Base-by-base conservation (phyloP, 2,113 vertebrate species). In the Caretta caretta region DNA sequence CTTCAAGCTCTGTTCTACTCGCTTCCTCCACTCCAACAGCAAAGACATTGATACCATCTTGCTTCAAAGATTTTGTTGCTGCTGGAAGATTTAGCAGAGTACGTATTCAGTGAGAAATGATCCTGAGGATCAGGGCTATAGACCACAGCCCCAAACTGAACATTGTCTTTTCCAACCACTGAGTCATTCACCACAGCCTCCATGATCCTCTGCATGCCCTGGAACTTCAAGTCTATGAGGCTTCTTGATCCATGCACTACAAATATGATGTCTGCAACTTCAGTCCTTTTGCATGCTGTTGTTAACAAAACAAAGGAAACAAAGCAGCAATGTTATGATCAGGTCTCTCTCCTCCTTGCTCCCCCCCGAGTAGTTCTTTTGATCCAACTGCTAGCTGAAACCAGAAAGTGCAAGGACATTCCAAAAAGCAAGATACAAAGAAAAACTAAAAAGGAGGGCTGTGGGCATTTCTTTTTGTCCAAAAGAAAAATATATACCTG, bases 201-300 rank as follows among this genome's bases (percentile, higher is more conserved):
- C 98, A 99, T 98, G 22, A 99, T 99, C 10, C 6, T 94, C 86
- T 96, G 93, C 97, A 99, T 98, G 84, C 91, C 98, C 49, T 69
- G 65, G 83, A 99, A 99, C 49, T 98, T 96, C 6, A 13, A 1
- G 1, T 3, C 1, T 1, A 57, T 88, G 53, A 98, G 97, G 82
- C 97, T 98, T 4, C 59, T 92, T 49, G 98, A 99, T 69, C 97
- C 97, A 13, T 99, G 98, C 54, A 99, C 98, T 86, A 98, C 89
- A 96, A 99, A 99, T 51, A 99, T 98, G 13, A 99, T 98, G 94
- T 99, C 99, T 7, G 98, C 98, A 48, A 94, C 91, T 59, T 98
- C 97, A 10, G 96, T 98, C 94, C 93, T 98, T 93, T 97, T 97
- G 95, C 99, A 99, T 0, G 92, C 98, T 98, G 92, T 8, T 46